Base-by-base conservation (phyloP, 1,140 invertebrate genomes). In the Macrotrachela quadricornifera region DNA sequence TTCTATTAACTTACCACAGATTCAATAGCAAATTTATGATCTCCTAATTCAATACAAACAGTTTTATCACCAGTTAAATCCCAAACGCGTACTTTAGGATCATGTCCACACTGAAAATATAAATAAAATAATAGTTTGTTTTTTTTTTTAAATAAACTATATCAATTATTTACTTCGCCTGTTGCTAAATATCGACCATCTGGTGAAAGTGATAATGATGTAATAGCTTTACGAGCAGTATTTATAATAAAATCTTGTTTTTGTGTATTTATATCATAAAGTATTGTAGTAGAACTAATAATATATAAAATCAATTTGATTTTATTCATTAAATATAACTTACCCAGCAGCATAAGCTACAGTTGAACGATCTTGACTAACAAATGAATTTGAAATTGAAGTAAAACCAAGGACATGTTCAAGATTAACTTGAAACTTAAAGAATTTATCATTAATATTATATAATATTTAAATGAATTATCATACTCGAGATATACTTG, bases 321-420 rank as follows among this genome's bases (percentile, higher is more conserved):
- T 44, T 8, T 30, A 30, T 30, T 30, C 8, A 30, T 30, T 30
- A 8, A 30, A n/a, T n/a, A n/a, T 80, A 15, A 78, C 81, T 82
- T 71, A 92, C 85, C 87, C 88, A 62, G 88, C 86, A 53, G 86
- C 85, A 78, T 92, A 94, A 11, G 85, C 86, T 57, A 94, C 78
- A 50, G 80, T 30, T 59, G 85, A 84, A 39, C 16, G 30, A 36
- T 36, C 46, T 30, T 30, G 21, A 10, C 36, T 30, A 3, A 53
- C 17, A 11, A 44, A 44, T 13, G 44, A 46, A 18, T 53, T 53
- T 14, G 51, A 53, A 16, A 36, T 47, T 17, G n/a, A 42, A 0
- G 51, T 53, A 10, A 53, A 39, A 11, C 51, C 51, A 46, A 43
- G 46, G 1, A 48, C 51, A 8, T 44, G 44, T 48, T 53, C 51